These are phyloP conservation scores for Euzetes globulus DNA, from an alignment of 2,888 invertebrate species.

Conservation along the genomic window DNA sequence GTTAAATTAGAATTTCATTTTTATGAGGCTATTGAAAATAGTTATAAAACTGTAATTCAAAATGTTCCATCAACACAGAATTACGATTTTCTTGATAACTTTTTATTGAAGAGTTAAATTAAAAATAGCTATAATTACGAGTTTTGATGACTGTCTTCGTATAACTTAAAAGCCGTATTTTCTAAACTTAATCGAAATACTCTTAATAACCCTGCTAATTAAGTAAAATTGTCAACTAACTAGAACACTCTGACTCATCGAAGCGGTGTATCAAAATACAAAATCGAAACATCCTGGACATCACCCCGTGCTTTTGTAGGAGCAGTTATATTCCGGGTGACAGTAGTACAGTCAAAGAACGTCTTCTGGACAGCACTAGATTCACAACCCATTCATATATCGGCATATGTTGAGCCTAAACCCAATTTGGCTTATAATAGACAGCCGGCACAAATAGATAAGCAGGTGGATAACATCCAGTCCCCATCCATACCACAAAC, in stretches of 20 bases:
- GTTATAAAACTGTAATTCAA: too few species aligned
- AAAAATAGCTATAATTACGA: too few species aligned
- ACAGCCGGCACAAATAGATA: neutral
- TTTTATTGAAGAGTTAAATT: too few species aligned
- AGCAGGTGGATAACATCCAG: slow-evolving; percentile 3
- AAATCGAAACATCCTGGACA: slow-evolving; percentile 36
- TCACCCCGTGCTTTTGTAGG: slow-evolving; percentile 30
- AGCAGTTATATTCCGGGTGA: slow-evolving; percentile 37
- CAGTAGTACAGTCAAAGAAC: slow-evolving; percentile 38
- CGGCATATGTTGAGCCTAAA: neutral
- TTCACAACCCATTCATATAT: slow-evolving; percentile 33
- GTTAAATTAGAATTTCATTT: too few species aligned
- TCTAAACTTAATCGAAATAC: too few species aligned
- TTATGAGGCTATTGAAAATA: too few species aligned
- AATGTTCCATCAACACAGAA: too few species aligned
- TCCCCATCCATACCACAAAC: slow-evolving; percentile 27
- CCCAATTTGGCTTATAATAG: neutral
- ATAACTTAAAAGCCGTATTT: too few species aligned
- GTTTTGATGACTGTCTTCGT: too few species aligned
- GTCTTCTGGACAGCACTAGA: slow-evolving; percentile 39
- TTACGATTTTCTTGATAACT: too few species aligned
- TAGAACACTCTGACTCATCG: slow-evolving; percentile 39
- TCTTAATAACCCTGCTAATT: neutral
- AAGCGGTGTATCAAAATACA: slow-evolving; percentile 30
- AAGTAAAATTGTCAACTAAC: neutral